phyloP scores from a whole-genome alignment of 2,797 vertebrate species.

The Dallia pectoralis region DNA sequence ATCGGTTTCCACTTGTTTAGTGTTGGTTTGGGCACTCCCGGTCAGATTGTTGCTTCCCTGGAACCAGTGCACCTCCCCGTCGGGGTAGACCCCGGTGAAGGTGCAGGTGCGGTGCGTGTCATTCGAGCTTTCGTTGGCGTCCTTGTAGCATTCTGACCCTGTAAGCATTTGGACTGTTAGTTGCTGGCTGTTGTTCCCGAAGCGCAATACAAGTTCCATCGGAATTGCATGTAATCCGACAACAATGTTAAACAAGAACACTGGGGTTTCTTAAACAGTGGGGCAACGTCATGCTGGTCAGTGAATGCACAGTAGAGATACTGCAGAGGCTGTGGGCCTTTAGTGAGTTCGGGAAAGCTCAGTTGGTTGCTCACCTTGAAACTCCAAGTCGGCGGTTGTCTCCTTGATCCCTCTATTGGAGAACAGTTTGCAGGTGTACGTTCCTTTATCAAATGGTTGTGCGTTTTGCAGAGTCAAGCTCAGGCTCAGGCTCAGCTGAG shows the following conservation, averaged over 20 bases:
- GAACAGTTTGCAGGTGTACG: constrained; percentile 58
- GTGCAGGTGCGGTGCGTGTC: constrained; percentile 27
- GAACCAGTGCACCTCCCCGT: constrained; percentile 65
- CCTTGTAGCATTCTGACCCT: constrained; percentile 45
- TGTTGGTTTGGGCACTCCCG: neutral
- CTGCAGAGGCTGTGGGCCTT: neutral
- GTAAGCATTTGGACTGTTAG: too few relatives aligned
- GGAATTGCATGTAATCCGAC: neutral
- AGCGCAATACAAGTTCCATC: too few relatives aligned
- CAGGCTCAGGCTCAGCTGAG: constrained; percentile 47
- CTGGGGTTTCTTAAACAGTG: neutral
- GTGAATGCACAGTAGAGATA: neutral
- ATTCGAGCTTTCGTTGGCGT: rapidly evolving
- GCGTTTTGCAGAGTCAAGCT: constrained; percentile 42
- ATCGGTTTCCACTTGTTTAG: constrained; percentile 11
- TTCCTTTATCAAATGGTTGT: constrained; percentile 31
- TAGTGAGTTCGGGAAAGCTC: neutral
- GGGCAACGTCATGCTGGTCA: neutral
- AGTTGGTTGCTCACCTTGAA: constrained; percentile 60
- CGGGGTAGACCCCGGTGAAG: constrained; percentile 55
- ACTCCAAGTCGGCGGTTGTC: constrained; percentile 23
- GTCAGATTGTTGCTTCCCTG: constrained; percentile 24
- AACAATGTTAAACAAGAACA: neutral
- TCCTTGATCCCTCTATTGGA: constrained; percentile 39
- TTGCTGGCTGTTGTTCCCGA: too few relatives aligned